Evolutionary conservation across 2,888 invertebrate genomes (phyloP).

Genomic region (Cybosia mesomella): DNA sequence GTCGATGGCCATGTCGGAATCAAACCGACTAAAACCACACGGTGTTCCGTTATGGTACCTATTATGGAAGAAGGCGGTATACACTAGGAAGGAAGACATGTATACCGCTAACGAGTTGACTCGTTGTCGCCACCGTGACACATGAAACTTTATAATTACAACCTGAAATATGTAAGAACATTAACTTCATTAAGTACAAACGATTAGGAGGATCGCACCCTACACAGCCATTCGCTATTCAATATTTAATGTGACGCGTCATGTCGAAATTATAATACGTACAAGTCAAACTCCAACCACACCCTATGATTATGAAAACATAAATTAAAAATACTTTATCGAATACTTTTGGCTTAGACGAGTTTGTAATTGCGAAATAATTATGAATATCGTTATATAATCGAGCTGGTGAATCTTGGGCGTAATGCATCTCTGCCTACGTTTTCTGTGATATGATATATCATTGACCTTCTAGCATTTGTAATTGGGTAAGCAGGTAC

Average conservation of each 20-base stretch:
- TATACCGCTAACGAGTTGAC: slow-evolving; percentile 7
- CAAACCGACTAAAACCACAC: too few species aligned
- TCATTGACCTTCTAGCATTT: neutral
- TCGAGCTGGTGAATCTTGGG: neutral
- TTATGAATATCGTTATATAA: neutral
- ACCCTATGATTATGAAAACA: slow-evolving; percentile 13
- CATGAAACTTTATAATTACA: slow-evolving; percentile 7
- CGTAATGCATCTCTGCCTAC: neutral
- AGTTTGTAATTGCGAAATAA: slow-evolving; percentile 11
- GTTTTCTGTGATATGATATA: neutral
- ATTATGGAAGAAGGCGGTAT: too few species aligned
- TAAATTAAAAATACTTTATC: slow-evolving; percentile 12
- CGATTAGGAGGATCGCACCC: slow-evolving; percentile 12
- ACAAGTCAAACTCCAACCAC: neutral
- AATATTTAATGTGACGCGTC: neutral
- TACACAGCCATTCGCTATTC: slow-evolving; percentile 4
- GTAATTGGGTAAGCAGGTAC: neutral
- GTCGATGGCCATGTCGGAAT: too few species aligned
- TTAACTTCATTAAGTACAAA: slow-evolving; percentile 16
- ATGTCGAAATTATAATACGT: slow-evolving; percentile 6
- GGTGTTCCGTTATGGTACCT: too few species aligned
- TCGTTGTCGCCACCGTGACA: slow-evolving; percentile 6
- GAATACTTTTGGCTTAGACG: slow-evolving; percentile 14
- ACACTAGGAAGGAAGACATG: neutral
- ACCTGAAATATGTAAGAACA: slow-evolving; percentile 6